phyloP scores from a whole-genome alignment of 2,113 vertebrate genomes.

The Tapirus terrestris region DNA sequence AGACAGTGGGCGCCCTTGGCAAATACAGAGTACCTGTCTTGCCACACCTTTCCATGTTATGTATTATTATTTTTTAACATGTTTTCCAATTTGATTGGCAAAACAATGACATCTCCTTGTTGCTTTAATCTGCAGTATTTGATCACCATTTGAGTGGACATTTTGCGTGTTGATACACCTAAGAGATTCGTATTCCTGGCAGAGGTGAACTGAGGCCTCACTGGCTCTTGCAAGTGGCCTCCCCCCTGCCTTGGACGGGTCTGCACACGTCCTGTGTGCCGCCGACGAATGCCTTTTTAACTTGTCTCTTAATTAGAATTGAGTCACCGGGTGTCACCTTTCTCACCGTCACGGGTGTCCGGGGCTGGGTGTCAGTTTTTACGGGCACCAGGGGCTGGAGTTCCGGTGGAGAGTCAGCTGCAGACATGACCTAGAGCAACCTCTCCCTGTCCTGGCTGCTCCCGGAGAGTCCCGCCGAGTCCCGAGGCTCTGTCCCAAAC shows the following conservation, averaged over 20 bases:
- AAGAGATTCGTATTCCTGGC: not conserved
- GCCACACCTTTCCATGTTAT: not conserved
- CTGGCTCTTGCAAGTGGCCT: not conserved
- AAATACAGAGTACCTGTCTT: not conserved
- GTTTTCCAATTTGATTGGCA: not conserved
- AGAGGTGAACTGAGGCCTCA: not conserved
- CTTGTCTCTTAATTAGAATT: conserved; percentile 75
- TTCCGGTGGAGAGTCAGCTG: rapidly evolving
- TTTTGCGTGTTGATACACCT: not conserved
- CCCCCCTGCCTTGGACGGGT: not conserved
- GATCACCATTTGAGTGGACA: rapidly evolving
- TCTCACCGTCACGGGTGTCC: not conserved
- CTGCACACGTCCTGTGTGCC: conserved; percentile 45
- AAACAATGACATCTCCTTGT: rapidly evolving
- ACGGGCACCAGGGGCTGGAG: rapidly evolving
- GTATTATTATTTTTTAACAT: not conserved
- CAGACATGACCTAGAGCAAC: not conserved
- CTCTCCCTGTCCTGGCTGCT: not conserved
- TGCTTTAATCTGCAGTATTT: not conserved
- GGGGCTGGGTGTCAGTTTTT: conserved; percentile 36
- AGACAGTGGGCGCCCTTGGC: not conserved
- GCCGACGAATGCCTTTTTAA: conserved; percentile 75
- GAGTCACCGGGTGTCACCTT: conserved; percentile 69
- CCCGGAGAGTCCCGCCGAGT: not conserved
- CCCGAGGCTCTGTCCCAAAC: not conserved